Evolutionary conservation across 2,113 vertebrate genomes (phyloP).

Genomic region (Leuciscus idus): DNA sequence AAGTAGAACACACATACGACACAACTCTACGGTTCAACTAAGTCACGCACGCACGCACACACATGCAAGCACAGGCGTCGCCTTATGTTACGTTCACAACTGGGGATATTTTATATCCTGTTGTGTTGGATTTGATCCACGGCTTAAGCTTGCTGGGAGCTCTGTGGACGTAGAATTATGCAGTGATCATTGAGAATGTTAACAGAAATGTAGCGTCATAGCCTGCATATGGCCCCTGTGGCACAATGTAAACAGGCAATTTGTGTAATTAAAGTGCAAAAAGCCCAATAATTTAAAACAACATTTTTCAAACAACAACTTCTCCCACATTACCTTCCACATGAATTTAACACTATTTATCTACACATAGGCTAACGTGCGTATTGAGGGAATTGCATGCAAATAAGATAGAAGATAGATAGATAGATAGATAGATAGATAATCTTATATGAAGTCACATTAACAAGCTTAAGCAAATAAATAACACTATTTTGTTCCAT

Average conservation of each 20-base stretch:
- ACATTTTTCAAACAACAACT: not conserved
- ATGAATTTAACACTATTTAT: not conserved
- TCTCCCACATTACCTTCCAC: not conserved
- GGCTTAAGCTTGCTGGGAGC: slow-evolving; percentile 77
- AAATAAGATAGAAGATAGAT: not conserved
- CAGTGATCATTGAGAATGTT: slow-evolving; percentile 74
- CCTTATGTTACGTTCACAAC: slow-evolving; percentile 71
- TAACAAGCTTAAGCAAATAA: not conserved
- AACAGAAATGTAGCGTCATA: slow-evolving; percentile 69
- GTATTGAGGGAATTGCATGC: not conserved
- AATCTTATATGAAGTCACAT: not conserved
- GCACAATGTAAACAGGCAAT: slow-evolving; percentile 55
- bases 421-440: slow-evolving; percentile 14
- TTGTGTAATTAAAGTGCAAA: slow-evolving; percentile 41
- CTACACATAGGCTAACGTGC: not conserved
- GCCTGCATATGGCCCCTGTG: slow-evolving; percentile 63
- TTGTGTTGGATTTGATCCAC: slow-evolving; percentile 79
- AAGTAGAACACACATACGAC: slow-evolving; percentile 58
- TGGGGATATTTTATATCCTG: slow-evolving; percentile 72
- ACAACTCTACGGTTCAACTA: slow-evolving; percentile 51
- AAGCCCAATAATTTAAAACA: slow-evolving; percentile 41
- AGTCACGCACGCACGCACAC: slow-evolving; percentile 65
- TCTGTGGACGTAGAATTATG: slow-evolving; percentile 74
- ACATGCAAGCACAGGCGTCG: slow-evolving; percentile 63
- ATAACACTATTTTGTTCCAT: not conserved